These are phyloP conservation scores for Trematomus bernacchii DNA, from an alignment of 2,797 vertebrate species.

Conservation along the genomic window DNA sequence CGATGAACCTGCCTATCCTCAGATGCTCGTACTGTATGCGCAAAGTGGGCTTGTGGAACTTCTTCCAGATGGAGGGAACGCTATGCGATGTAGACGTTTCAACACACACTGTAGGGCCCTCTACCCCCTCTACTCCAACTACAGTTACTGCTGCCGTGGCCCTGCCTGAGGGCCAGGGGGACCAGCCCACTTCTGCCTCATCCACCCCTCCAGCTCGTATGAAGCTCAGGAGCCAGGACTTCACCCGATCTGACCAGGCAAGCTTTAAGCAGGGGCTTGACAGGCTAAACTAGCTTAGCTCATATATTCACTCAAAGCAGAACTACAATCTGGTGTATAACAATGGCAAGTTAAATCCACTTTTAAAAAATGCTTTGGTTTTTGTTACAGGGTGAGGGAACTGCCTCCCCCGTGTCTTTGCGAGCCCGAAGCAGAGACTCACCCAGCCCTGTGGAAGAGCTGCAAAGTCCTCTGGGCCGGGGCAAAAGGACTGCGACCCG, in stretches of 20 bases:
- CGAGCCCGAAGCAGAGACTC: conserved; percentile 89
- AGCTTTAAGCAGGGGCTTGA: conserved; percentile 13
- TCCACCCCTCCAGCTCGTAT: conserved; percentile 86
- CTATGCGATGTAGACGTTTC: conserved; percentile 75
- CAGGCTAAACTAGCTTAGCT: neutral
- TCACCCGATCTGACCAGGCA: conserved; percentile 78
- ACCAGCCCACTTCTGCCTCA: conserved; percentile 67
- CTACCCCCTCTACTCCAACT: conserved; percentile 30
- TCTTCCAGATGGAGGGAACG: conserved; percentile 89
- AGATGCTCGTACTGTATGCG: conserved; percentile 93
- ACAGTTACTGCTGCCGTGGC: conserved; percentile 19
- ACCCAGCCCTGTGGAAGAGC: conserved; percentile 89
- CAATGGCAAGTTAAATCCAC: neutral
- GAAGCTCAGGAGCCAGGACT: conserved; percentile 93
- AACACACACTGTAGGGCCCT: conserved; percentile 41
- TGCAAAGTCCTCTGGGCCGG: conserved; percentile 77
- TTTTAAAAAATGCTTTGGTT: neutral
- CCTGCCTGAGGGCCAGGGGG: conserved; percentile 73
- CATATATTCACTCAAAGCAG: neutral
- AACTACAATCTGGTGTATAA: neutral
- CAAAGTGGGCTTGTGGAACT: conserved; percentile 94
- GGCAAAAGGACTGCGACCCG: conserved; percentile 90
- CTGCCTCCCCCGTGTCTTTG: conserved; percentile 71
- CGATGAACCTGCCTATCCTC: conserved; percentile 88
- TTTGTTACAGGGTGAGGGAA: conserved; percentile 84